Evolutionary conservation across 2,797 vertebrate species (phyloP).

Genomic region (Macropus fuliginosus): DNA sequence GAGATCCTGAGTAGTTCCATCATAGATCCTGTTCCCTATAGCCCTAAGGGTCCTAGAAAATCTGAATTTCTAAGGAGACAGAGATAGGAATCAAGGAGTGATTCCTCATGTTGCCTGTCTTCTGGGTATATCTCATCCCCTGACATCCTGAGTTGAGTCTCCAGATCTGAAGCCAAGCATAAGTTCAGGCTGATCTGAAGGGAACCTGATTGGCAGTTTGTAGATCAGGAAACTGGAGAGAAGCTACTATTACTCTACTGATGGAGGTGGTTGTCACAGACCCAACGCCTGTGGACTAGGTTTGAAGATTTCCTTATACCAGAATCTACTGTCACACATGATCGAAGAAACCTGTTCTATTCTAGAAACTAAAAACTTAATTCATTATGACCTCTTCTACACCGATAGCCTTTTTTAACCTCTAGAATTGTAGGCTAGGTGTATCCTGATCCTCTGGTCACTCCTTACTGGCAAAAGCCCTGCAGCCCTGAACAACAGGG

Average conservation of each 20-base stretch:
- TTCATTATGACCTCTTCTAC: not conserved
- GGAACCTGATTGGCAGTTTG: not conserved
- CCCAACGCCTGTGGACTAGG: not conserved
- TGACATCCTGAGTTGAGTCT: not conserved
- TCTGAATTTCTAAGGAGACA: not conserved
- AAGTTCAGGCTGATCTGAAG: not conserved
- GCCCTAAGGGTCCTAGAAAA: not conserved
- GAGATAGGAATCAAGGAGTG: not conserved
- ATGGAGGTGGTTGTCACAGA: not conserved
- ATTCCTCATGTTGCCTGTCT: not conserved
- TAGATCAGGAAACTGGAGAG: not conserved
- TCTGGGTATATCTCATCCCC: not conserved
- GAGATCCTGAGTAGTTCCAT: not conserved
- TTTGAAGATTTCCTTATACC: not conserved
- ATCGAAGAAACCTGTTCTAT: not conserved
- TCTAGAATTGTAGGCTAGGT: not conserved
- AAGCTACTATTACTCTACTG: not conserved
- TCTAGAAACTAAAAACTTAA: not conserved
- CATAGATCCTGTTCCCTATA: not conserved
- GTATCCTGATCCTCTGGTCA: not conserved
- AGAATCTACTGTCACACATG: not conserved
- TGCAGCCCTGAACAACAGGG: not conserved
- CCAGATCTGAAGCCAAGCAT: not conserved
- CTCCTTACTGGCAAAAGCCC: not conserved
- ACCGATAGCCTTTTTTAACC: not conserved